These are phyloP conservation scores for Eupithecia centaureata DNA, from an alignment of 2,888 invertebrate genomes.

Conservation along the genomic window DNA sequence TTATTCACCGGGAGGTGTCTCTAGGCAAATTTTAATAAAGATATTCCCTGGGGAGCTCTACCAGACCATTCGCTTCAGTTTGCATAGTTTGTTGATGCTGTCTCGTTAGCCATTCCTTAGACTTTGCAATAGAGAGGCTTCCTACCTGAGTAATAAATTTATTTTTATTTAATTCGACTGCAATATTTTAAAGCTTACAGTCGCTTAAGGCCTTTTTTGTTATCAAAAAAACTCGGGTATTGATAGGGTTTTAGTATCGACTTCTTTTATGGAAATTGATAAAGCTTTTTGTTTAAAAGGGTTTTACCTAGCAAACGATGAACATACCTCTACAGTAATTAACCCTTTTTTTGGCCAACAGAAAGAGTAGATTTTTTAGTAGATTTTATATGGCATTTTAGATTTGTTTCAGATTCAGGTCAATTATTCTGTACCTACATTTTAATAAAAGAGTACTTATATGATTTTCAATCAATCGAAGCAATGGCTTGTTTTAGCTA, in stretches of 20 bases:
- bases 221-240: not conserved
- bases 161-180: constrained; percentile 7
- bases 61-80: constrained; percentile 38
- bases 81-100: constrained; percentile 42
- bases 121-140: constrained; percentile 21
- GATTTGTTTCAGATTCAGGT: not conserved
- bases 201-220: not conserved
- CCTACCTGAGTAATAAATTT: not conserved
- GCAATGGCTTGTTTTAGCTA: not conserved
- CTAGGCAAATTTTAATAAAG: constrained; percentile 45
- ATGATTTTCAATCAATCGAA: not conserved
- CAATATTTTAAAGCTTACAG: not conserved
- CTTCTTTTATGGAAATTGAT: not conserved
- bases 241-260: not conserved
- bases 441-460: too few relatives aligned
- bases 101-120: constrained; percentile 41
- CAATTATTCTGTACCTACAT: too few relatives aligned
- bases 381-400: not conserved
- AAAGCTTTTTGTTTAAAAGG: constrained; percentile 10
- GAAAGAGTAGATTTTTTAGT: too few relatives aligned
- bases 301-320: not conserved
- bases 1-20: constrained; percentile 37
- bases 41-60: constrained; percentile 38
- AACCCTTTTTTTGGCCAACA: not conserved
- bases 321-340: not conserved